phyloP scores from a whole-genome alignment of 2,888 invertebrate genomes.

The Apodemia duryi region DNA sequence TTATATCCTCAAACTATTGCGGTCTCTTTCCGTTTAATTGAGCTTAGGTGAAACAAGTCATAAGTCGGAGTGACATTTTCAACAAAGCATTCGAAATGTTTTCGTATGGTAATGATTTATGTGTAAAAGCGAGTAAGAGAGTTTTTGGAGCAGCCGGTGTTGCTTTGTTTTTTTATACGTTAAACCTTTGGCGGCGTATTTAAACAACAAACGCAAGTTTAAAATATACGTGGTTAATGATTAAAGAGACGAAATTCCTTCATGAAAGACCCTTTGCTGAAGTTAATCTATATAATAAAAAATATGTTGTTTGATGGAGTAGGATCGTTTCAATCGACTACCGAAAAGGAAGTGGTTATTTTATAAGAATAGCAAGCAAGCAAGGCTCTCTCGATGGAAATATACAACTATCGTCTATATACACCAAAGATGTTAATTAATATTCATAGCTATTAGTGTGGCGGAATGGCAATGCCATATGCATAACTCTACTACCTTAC shows the following conservation, averaged over 20 bases:
- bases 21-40: constrained; percentile 65
- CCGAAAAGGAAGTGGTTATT: no score
- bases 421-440: no score
- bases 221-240: constrained; percentile 35
- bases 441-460: no score
- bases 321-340: no score
- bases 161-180: constrained; percentile 46
- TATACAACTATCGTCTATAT: no score
- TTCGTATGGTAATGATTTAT: constrained; percentile 78
- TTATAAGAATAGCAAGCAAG: no score
- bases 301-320: background rate
- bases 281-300: background rate
- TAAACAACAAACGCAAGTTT: constrained; percentile 18
- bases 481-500: no score
- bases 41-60: constrained; percentile 72
- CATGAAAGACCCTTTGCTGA: background rate
- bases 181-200: constrained; percentile 47
- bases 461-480: no score
- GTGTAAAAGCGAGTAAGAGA: constrained; percentile 60
- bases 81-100: constrained; percentile 76
- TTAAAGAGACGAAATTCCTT: background rate
- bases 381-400: no score
- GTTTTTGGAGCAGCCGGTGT: constrained; percentile 58
- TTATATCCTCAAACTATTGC: constrained; percentile 39
- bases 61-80: constrained; percentile 77